phyloP scores from a whole-genome alignment of 2,113 vertebrate genomes.

The Brachypodius melanocephalos region DNA sequence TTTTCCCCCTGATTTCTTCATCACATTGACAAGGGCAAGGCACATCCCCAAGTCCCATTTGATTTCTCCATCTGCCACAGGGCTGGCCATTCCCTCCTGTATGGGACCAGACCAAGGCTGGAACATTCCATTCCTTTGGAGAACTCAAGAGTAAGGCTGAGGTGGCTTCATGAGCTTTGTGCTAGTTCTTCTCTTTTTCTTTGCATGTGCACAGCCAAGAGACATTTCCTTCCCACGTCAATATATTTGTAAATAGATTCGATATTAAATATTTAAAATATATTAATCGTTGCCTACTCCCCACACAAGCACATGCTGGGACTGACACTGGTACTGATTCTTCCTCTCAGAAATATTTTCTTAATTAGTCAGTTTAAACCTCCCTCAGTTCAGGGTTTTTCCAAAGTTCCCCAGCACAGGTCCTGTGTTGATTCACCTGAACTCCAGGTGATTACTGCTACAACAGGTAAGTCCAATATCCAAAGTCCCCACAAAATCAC shows the following conservation, averaged over 20 bases:
- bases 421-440: background rate
- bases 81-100: rapidly evolving
- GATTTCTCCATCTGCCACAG: background rate
- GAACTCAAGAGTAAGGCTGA: background rate
- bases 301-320: background rate
- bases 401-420: background rate
- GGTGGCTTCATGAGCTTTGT: background rate
- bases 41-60: background rate
- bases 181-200: background rate
- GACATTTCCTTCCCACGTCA: background rate
- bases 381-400: background rate
- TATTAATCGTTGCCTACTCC: background rate
- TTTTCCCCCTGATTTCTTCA: background rate
- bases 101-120: background rate
- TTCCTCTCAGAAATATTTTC: background rate
- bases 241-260: background rate
- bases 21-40: background rate
- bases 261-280: background rate
- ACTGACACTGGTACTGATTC: background rate
- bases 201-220: background rate
- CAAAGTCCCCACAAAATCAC: background rate
- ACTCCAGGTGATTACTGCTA: background rate
- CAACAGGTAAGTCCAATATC: background rate
- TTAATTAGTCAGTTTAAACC: background rate
- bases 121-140: background rate